Conservation (phyloP, 2,797 vertebrate genomes). For the Lagodon rhomboides region DNA sequence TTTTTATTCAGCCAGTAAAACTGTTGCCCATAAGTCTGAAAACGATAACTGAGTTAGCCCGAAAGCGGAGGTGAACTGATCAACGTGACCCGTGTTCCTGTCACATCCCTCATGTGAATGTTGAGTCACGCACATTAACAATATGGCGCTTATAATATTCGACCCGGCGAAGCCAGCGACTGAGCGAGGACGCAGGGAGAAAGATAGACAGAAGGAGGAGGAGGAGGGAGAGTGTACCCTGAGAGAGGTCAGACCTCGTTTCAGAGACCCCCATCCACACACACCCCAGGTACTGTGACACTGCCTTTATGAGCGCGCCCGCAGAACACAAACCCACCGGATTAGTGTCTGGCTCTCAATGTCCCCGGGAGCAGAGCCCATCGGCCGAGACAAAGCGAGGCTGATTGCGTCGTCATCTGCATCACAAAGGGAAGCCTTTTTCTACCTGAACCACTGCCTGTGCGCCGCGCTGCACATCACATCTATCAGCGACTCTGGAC, state of each 20-base stretch:
- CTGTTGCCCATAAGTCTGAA: neutral
- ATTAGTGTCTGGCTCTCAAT: slow-evolving; percentile 82
- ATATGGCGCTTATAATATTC: slow-evolving; percentile 48
- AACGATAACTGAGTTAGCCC: slow-evolving; percentile 1
- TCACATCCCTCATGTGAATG: slow-evolving; percentile 45
- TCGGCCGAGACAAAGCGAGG: slow-evolving; percentile 81
- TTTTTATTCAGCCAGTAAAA: slow-evolving; percentile 15
- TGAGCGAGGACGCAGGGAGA: slow-evolving; percentile 32
- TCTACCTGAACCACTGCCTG: slow-evolving; percentile 81
- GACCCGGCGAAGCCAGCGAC: slow-evolving; percentile 20
- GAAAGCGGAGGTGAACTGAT: slow-evolving; percentile 29
- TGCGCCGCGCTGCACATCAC: slow-evolving; percentile 62
- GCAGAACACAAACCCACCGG: slow-evolving; percentile 79
- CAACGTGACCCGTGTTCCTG: slow-evolving; percentile 21
- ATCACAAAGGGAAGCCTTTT: slow-evolving; percentile 83
- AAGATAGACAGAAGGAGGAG: slow-evolving; percentile 44
- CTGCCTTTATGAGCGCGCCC: slow-evolving; percentile 76
- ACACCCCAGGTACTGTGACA: slow-evolving; percentile 83
- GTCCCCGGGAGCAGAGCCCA: slow-evolving; percentile 79
- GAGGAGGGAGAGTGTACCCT: slow-evolving; percentile 70
- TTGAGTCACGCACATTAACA: slow-evolving; percentile 52
- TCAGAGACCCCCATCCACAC: slow-evolving; percentile 76
- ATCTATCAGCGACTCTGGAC: slow-evolving; percentile 74
- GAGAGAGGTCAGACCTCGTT: slow-evolving; percentile 85
- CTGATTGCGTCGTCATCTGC: slow-evolving; percentile 87